phyloP scores from a whole-genome alignment of 1,140 invertebrate species.

The Coelopa frigida region DNA sequence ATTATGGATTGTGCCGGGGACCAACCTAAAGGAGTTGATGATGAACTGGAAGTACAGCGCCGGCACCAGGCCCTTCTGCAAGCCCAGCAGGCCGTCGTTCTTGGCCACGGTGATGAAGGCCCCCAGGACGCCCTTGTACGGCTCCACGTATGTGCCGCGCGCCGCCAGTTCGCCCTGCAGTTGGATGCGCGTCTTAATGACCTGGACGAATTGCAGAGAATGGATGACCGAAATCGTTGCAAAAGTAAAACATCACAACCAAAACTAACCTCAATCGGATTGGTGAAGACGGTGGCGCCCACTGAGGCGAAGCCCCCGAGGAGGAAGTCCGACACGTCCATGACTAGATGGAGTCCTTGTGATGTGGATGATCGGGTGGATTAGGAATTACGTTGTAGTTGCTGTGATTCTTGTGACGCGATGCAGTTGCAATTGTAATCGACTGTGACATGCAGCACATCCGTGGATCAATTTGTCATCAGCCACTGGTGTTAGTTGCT shows the following conservation, averaged over 20 bases:
- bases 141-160: slow-evolving; percentile 50
- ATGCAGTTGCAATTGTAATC: too few species aligned
- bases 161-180: slow-evolving; percentile 79
- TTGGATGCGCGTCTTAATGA: slow-evolving; percentile 82
- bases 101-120: slow-evolving; percentile 54
- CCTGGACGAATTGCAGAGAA: slow-evolving; percentile 36
- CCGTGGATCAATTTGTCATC: too few species aligned
- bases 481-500: too few species aligned
- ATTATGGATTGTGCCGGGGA: neutral
- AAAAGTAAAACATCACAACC: neutral
- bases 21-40: slow-evolving; percentile 61
- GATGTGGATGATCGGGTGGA: too few species aligned
- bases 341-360: too few species aligned
- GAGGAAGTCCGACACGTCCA: slow-evolving; percentile 36
- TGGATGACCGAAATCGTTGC: neutral
- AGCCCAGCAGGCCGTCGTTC: slow-evolving; percentile 55
- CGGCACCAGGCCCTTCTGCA: slow-evolving; percentile 83
- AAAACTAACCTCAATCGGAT: slow-evolving; percentile 64
- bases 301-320: slow-evolving; percentile 51
- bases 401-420: too few species aligned
- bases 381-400: too few species aligned
- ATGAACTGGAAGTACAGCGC: slow-evolving; percentile 60
- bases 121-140: slow-evolving; percentile 64
- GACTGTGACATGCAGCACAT: too few species aligned
- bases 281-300: slow-evolving; percentile 54